phyloP scores from a whole-genome alignment of 2,113 vertebrate species.

The Syngnathus floridae region DNA sequence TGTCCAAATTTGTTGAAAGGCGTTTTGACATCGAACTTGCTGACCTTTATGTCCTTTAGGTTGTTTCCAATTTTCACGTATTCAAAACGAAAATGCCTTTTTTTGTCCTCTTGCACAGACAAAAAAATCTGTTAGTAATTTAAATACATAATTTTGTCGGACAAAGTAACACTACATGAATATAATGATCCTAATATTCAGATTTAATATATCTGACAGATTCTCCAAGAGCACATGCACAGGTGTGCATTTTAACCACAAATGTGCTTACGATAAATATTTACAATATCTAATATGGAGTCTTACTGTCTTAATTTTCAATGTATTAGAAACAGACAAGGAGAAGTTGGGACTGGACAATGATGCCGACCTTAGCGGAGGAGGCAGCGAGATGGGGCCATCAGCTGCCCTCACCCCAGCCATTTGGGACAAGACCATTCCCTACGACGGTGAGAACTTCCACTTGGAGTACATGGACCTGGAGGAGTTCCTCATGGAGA shows the following conservation, averaged over 20 bases:
- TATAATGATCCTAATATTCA: no score
- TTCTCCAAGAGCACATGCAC: no score
- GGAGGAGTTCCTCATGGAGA: slow-evolving; percentile 94
- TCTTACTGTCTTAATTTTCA: background rate
- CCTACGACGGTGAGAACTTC: slow-evolving; percentile 89
- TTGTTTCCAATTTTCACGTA: background rate
- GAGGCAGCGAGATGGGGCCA: slow-evolving; percentile 70
- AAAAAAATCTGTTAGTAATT: no score
- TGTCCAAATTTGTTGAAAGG: background rate
- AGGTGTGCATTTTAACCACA: no score
- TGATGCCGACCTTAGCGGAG: slow-evolving; percentile 31
- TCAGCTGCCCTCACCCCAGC: slow-evolving; percentile 90
- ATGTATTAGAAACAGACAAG: slow-evolving; percentile 65
- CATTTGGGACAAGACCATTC: slow-evolving; percentile 94
- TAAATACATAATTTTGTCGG: no score
- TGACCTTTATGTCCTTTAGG: background rate
- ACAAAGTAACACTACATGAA: no score
- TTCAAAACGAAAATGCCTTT: no score
- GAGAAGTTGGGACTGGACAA: slow-evolving; percentile 56
- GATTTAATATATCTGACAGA: no score
- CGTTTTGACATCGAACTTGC: background rate
- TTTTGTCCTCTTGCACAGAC: no score
- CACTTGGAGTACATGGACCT: slow-evolving; percentile 98
- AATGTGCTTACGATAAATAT: no score
- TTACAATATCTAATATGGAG: no score